Evolutionary conservation across 2,113 vertebrate genomes (phyloP), one percentile per base, ranked within the genome.

Genomic region (Lophochroa leadbeateri): DNA sequence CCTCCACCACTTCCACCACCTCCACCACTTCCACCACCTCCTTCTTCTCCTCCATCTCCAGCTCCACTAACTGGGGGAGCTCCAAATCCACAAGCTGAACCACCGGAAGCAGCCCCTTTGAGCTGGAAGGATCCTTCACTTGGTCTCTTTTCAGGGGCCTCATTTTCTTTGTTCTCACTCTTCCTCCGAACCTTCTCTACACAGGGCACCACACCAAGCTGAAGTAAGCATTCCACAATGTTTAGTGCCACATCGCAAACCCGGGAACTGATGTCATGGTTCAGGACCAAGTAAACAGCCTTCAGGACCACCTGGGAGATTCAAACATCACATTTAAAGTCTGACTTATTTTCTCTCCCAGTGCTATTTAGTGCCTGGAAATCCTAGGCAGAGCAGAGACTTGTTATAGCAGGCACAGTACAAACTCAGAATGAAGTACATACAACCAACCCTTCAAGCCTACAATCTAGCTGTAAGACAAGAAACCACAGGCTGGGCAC

Each of bases 231-330:
- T 74, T 99, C 99, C 35, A 99, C 99, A 79, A 99, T 99, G 97
- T 99, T 99, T 65, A 99, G 98, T 0, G 99, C 99, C 91, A 99
- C 99, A 27, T 99, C 99, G 5, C 99, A 99, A 96, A 99, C 99
- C 28, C 99, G 98, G 58, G 99, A 99, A 95, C 99, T 99, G 97
- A 99, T 99, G 95, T 99, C 99, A 18, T 99, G 99, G 88, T 98
- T 99, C 81, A 99, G 98, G 44, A 99, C 99, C n/a, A 99, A 98
- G 57, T 99, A 99, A 74, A 99, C 98, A 31, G 99, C 99, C 72
- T 99, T 99, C 91, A 99, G 96, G 58, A 99, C 98, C 50, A 99
- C 99, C 99, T 99, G 95, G 13, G 46, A 67, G 21, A 85, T 58
- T 84, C 75, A 90, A 82, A 97, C 13, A 80, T 29, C 3, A 4